Evolutionary conservation across 2,888 invertebrate genomes (phyloP), one percentile per base, ranked within the genome.

Genomic region (Hydropsyche betteni): DNA sequence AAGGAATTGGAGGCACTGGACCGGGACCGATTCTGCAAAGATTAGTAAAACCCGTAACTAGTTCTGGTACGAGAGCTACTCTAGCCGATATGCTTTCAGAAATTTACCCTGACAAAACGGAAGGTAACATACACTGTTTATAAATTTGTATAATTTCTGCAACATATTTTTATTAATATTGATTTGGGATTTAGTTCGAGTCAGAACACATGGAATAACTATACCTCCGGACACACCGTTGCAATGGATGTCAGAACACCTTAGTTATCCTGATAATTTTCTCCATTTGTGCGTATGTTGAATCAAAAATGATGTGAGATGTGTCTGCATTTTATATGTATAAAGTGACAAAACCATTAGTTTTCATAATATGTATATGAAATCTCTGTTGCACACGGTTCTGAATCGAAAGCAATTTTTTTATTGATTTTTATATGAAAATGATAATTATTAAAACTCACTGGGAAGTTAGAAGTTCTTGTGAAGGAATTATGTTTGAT

Each of bases 221-320:
- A 91, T 96, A 74, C 95, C 98, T 2, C 82, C 90, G 78, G 95
- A 97, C 79, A 95, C 97, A 8, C 97, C 98, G 10, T 84, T 99
- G 8, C 95, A 97, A 82, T 99, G 99, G 98, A 91, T 99, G 85
- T 96, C 97, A 33, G 97, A 98, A 86, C 98, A 99, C 85, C 88
- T 99, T 82, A 97, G 98, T 84, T 98, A 98, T 86, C 98, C 99
- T 0, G 99, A 99, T 85, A 99, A 99, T 87, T 99, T 99, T 86
- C 87, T 99, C 79, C 99, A 99, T 88, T 89, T 98, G 81, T 91
- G 91, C 83, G 83, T 93, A 70, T 84, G 83, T 76, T 86, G 16
- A 72, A 53, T 16, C 8, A 5, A 7, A n/a, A 14, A 34, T 3
- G 44, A 53, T 58, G 24, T 24, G n/a, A n/a, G 3, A 58, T 5